Base-by-base conservation (phyloP, 2,797 vertebrate genomes). In the Leptatherina wallacei region DNA sequence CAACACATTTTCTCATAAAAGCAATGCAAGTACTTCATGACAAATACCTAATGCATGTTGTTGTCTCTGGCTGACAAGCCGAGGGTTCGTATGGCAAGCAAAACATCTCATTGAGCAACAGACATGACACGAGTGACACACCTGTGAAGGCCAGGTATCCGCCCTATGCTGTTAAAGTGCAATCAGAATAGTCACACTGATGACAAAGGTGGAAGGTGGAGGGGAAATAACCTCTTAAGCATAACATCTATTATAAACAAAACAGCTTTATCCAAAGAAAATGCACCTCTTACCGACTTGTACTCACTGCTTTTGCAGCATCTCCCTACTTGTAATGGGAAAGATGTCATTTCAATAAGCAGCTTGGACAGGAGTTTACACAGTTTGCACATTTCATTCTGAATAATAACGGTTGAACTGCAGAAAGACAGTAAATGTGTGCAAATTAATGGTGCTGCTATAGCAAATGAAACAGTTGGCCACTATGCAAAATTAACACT, bases 301-400 rank as follows among this genome's bases (percentile, higher is more conserved):
- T 68, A 27, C 69, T 72, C 61, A 73, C 75, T 61, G 59, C 51
- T 56, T 32, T 49, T 54, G 62, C 22, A 77, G 16, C 47, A 71
- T 79, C 61, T 40, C 38, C 68, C 47, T 36, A 32, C 64, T 77
- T 68, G 44, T 81, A 75, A 81, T 54, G 55, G 35, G 40, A 66
- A 68, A 76, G 71, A 80, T 74, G 78, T 79, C 32, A 87, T 81
- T 66, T 81, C 61, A 86, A 76, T 61, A 68, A 78, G 61, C 71
- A 78, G 74, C 73, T 76, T 57, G 47, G 40, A 33, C 42, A 72
- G 51, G 66, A 77, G 70, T 88, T 84, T 84, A 85, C 54, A 66
- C 42, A 49, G 82, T 77, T 82, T 81, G 78, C 70, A 85, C 33
- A 86, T 88, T 90, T 27, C 24, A 27, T 27, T 88, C 69, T 81